A percentile compares a stretch with the other conserved stretches of the same genome.
Evolutionary conservation across 2,113 vertebrate genomes (phyloP).

Genomic region (Ranitomeya variabilis): DNA sequence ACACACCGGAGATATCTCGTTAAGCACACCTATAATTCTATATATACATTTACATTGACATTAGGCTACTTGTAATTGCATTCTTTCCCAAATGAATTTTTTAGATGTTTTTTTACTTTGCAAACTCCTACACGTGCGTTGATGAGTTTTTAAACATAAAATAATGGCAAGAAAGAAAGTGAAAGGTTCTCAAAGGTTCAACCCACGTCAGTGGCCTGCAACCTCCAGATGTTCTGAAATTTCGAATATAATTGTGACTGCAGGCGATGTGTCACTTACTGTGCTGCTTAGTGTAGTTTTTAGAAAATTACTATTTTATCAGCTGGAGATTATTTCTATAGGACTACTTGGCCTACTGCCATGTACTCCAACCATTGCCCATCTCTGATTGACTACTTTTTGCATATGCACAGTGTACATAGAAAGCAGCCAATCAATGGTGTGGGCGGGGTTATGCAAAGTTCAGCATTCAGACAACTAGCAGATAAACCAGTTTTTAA

Average conservation of each 20-base stretch:
- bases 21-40: neutral
- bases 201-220: neutral
- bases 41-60: constrained; percentile 5
- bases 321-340: too few species aligned
- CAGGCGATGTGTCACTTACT: too few species aligned
- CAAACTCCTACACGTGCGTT: neutral
- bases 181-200: neutral
- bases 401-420: too few species aligned
- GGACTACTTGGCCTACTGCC: too few species aligned
- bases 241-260: neutral
- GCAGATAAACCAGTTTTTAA: too few species aligned
- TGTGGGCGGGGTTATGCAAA: too few species aligned
- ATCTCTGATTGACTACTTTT: too few species aligned
- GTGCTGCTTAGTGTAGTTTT: too few species aligned
- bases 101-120: neutral
- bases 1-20: constrained; percentile 22
- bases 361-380: too few species aligned
- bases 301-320: too few species aligned
- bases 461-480: too few species aligned
- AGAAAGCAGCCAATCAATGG: too few species aligned
- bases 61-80: constrained; percentile 20
- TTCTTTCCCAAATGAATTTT: neutral
- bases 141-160: neutral
- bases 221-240: neutral
- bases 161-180: neutral